Conservation (phyloP, 2,113 vertebrate genomes). For the Lepisosteus osseus region DNA sequence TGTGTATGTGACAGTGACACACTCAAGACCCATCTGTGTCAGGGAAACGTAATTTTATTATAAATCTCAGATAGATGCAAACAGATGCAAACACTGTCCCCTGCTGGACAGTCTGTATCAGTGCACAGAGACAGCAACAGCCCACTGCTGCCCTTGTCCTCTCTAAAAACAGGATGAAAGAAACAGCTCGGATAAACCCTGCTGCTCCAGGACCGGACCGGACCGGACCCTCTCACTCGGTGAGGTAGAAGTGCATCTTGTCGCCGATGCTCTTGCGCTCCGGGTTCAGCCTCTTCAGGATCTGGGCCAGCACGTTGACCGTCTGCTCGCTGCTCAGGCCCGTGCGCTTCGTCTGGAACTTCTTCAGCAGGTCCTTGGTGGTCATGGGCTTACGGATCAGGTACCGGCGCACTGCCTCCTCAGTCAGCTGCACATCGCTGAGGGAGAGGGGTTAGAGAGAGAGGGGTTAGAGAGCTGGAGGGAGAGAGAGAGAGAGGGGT, state of each 20-base stretch:
- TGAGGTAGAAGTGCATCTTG: conserved; percentile 94
- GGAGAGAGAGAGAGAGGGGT: not conserved
- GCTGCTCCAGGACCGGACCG: too few species aligned
- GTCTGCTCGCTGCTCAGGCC: conserved; percentile 91
- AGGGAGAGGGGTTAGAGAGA: not conserved
- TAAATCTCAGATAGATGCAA: too few species aligned
- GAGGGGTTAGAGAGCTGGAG: not conserved
- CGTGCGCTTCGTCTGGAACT: conserved; percentile 92
- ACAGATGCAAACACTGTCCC: too few species aligned
- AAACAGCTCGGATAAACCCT: too few species aligned
- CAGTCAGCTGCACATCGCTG: conserved; percentile 86
- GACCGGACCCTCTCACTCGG: conserved; percentile 57
- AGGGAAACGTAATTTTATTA: too few species aligned
- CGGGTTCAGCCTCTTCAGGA: conserved; percentile 88
- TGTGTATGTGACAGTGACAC: too few species aligned
- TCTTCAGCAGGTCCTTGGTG: conserved; percentile 91
- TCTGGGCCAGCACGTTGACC: conserved; percentile 88
- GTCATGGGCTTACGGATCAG: conserved; percentile 92
- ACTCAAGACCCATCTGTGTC: too few species aligned
- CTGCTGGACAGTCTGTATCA: too few species aligned
- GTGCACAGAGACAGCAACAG: too few species aligned
- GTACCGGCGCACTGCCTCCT: conserved; percentile 85
- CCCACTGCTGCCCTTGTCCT: too few species aligned
- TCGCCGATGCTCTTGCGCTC: conserved; percentile 86
- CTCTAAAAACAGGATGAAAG: too few species aligned